Evolutionary conservation across 2,888 invertebrate species (phyloP).

Genomic region (Polylopha cassiicola): DNA sequence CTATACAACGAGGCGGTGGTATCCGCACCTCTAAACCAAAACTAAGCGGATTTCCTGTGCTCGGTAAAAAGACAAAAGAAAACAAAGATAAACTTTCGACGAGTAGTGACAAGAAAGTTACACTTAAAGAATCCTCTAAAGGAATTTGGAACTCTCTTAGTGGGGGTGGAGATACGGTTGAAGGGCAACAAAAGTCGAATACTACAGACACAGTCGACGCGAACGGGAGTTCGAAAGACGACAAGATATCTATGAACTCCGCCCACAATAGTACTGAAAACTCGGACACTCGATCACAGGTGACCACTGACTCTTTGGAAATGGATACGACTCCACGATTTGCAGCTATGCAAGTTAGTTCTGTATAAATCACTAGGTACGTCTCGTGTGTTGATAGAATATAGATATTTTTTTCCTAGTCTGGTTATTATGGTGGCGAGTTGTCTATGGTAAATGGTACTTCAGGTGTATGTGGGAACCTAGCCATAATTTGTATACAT

Average conservation of each 20-base stretch:
- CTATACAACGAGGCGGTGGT: slow-evolving; percentile 71
- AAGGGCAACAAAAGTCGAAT: slow-evolving; percentile 64
- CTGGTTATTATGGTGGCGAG: no score
- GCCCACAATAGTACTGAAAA: slow-evolving; percentile 60
- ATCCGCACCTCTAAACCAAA: slow-evolving; percentile 79
- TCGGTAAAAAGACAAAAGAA: slow-evolving; percentile 80
- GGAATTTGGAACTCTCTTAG: slow-evolving; percentile 67
- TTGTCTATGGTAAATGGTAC: no score
- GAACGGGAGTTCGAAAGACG: slow-evolving; percentile 69
- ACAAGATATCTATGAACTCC: slow-evolving; percentile 65
- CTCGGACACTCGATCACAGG: slow-evolving; percentile 70
- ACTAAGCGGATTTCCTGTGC: slow-evolving; percentile 77
- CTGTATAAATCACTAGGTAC: slow-evolving; percentile 53
- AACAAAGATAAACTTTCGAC: slow-evolving; percentile 62
- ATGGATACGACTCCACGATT: slow-evolving; percentile 70
- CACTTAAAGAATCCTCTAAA: slow-evolving; percentile 65
- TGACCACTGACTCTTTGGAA: slow-evolving; percentile 70
- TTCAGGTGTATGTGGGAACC: no score
- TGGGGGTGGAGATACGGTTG: slow-evolving; percentile 67
- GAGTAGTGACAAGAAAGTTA: slow-evolving; percentile 62
- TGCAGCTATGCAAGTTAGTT: slow-evolving; percentile 79
- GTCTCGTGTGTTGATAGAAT: no score
- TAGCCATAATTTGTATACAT: no score
- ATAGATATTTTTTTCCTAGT: no score
- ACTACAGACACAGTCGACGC: slow-evolving; percentile 54